phyloP scores from a whole-genome alignment of 2,797 vertebrate species.

The Masticophis lateralis region DNA sequence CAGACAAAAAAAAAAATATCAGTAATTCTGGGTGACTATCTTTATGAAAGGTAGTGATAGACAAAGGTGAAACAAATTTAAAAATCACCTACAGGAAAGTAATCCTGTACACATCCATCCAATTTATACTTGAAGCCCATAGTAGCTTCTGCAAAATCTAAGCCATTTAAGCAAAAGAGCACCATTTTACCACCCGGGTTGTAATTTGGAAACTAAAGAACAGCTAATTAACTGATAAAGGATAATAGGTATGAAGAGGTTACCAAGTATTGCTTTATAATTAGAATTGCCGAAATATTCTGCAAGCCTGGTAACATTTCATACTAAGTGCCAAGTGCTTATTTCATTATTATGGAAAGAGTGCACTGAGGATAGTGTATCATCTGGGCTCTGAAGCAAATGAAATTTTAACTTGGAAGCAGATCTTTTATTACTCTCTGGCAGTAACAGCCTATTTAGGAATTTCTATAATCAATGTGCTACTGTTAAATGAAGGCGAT shows the following conservation, averaged over 20 bases:
- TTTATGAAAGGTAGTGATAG: background rate
- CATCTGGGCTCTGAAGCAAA: background rate
- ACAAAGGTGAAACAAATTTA: background rate
- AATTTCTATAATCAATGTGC: background rate
- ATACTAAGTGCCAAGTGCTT: background rate
- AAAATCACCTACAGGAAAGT: background rate
- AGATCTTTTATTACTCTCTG: background rate
- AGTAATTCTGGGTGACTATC: background rate
- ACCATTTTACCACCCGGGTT: background rate
- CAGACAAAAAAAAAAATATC: background rate
- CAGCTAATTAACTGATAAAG: background rate
- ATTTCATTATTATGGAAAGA: background rate
- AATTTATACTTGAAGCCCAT: background rate
- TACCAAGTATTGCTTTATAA: slow-evolving; percentile 6
- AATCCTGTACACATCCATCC: background rate
- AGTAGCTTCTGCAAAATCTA: background rate
- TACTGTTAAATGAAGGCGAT: background rate
- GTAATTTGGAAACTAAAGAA: background rate
- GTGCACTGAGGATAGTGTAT: background rate
- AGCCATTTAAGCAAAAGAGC: background rate
- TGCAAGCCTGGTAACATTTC: background rate
- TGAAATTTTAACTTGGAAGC: background rate
- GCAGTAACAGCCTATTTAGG: background rate
- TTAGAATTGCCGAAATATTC: background rate
- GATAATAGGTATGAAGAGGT: background rate